These are phyloP conservation scores for Lepidochitona cinerea DNA, from an alignment of 2,888 invertebrate species.

Conservation along the genomic window DNA sequence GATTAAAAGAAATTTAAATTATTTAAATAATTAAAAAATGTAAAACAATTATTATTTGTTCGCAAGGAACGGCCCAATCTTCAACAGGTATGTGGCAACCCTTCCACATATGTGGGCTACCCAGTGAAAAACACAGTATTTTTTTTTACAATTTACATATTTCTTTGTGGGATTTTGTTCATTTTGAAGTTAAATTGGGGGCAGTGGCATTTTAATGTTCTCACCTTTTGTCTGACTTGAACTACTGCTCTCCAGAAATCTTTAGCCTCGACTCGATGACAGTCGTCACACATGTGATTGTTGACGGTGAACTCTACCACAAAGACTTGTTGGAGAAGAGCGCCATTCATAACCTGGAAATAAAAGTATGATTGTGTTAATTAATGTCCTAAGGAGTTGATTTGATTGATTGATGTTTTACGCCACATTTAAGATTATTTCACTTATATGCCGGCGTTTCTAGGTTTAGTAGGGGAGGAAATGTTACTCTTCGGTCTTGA, in stretches of 20 bases:
- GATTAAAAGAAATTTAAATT: too few species aligned
- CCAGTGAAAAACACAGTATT: too few species aligned
- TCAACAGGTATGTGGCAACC: too few species aligned
- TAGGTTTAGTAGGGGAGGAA: not conserved
- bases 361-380: not conserved
- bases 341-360: slow-evolving; percentile 81
- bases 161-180: too few species aligned
- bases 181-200: too few species aligned
- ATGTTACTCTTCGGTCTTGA: too few species aligned
- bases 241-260: slow-evolving; percentile 95
- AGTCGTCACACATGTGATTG: slow-evolving; percentile 97
- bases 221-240: slow-evolving; percentile 73
- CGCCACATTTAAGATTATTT: not conserved
- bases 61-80: too few species aligned
- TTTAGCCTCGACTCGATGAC: slow-evolving; percentile 96
- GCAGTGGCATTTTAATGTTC: not conserved
- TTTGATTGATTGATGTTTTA: not conserved
- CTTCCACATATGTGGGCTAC: too few species aligned
- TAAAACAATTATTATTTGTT: too few species aligned
- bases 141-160: too few species aligned
- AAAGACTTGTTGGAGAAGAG: slow-evolving; percentile 94
- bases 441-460: not conserved
- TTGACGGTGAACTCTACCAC: slow-evolving; percentile 92
- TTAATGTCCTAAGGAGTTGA: not conserved
- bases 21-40: too few species aligned